Evolutionary conservation across 2,797 vertebrate genomes (phyloP).

Genomic region (Platyrinchus mystaceus): DNA sequence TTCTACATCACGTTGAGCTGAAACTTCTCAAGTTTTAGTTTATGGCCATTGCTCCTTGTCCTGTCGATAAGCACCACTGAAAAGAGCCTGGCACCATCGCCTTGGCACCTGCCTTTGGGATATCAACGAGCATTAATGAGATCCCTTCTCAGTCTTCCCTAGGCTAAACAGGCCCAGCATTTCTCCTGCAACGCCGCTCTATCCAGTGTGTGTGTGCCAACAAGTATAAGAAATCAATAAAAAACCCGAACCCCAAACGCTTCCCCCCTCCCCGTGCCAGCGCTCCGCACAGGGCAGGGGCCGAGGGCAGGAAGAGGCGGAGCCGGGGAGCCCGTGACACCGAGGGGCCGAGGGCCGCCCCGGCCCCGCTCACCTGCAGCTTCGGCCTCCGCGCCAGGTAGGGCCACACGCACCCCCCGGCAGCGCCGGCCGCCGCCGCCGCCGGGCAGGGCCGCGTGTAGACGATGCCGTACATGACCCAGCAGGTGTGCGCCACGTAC

Average conservation of each 20-base stretch:
- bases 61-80: background rate
- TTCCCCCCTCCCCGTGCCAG: too few species aligned
- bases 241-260: too few species aligned
- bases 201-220: background rate
- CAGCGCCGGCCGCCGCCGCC: slow-evolving; percentile 43
- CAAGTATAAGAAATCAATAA: fast-evolving
- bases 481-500: slow-evolving; percentile 92
- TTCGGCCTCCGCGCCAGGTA: slow-evolving; percentile 86
- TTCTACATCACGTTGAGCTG: background rate
- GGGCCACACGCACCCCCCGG: slow-evolving; percentile 83
- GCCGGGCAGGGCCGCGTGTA: slow-evolving; percentile 87
- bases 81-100: background rate
- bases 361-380: slow-evolving; percentile 80
- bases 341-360: too few species aligned
- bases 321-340: background rate
- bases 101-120: background rate
- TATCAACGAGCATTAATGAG: background rate
- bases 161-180: background rate
- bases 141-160: background rate
- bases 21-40: background rate
- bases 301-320: background rate
- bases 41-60: background rate
- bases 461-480: slow-evolving; percentile 93
- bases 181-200: background rate
- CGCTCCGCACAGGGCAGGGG: background rate